Evolutionary conservation across 1,140 invertebrate genomes (phyloP).

Genomic region (Bombus pyrosoma): DNA sequence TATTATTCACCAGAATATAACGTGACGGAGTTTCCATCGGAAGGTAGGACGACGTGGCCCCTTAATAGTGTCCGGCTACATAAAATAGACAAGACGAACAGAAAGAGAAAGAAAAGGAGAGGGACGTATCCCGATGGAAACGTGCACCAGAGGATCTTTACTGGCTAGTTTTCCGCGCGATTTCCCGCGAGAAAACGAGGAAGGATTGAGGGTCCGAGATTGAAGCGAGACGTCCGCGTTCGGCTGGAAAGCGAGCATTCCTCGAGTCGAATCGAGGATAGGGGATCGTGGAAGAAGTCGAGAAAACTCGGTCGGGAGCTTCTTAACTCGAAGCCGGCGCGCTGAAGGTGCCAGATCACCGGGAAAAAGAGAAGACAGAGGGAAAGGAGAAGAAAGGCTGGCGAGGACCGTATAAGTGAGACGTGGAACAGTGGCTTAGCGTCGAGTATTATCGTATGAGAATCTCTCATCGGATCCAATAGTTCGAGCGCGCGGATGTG

Average conservation of each 20-base stretch:
- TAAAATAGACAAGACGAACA: slow-evolving; percentile 49
- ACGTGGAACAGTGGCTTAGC: slow-evolving; percentile 67
- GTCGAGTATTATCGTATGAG: slow-evolving; percentile 75
- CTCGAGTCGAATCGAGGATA: slow-evolving; percentile 1
- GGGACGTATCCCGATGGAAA: slow-evolving; percentile 27
- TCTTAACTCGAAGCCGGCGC: slow-evolving; percentile 58
- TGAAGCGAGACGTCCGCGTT: slow-evolving; percentile 68
- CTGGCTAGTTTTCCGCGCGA: slow-evolving; percentile 78
- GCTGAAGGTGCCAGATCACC: slow-evolving; percentile 35
- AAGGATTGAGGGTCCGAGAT: slow-evolving; percentile 75
- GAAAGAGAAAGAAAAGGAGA: background rate
- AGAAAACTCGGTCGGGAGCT: slow-evolving; percentile 64
- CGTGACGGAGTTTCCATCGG: slow-evolving; percentile 17
- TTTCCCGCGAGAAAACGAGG: slow-evolving; percentile 75
- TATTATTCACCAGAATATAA: slow-evolving; percentile 46
- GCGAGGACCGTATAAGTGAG: slow-evolving; percentile 50
- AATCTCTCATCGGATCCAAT: slow-evolving; percentile 81
- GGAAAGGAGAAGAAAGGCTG: slow-evolving; percentile 45
- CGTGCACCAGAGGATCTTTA: slow-evolving; percentile 70
- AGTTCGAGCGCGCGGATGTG: slow-evolving; percentile 80
- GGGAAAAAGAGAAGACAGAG: slow-evolving; percentile 22
- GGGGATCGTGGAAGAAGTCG: slow-evolving; percentile 56
- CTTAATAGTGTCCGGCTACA: slow-evolving; percentile 44
- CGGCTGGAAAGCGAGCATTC: slow-evolving; percentile 46
- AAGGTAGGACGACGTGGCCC: slow-evolving; percentile 25